Base-by-base conservation (phyloP, 1,140 invertebrate species). In the Pseudomyrmex sp. region DNA sequence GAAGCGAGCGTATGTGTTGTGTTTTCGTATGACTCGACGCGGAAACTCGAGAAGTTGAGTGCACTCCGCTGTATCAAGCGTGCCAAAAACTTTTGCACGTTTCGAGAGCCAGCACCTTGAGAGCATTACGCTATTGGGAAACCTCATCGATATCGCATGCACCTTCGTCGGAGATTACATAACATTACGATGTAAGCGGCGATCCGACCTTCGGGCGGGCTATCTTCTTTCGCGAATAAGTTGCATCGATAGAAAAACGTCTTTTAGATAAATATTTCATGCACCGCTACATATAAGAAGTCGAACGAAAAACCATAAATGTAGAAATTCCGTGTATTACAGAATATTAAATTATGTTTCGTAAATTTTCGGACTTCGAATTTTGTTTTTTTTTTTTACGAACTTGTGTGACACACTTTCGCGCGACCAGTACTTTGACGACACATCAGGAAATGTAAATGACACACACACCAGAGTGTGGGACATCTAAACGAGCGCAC, bases 141-240 rank as follows among this genome's bases (percentile, higher is more conserved):
- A 79, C 76, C 76, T 70, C 20, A 69, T 59, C 46, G 76, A 59
- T 80, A 70, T 80, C 66, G 56, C 76, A 23, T 59, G 54, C 68
- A 50, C 44, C 66, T 72, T 50, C 52, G 35, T 35, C 66, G 23
- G 20, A 12, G 12, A 61, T 80, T 80, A 80, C 52, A 59, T 80
- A 80, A 80, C 56, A 18, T 59, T 50, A 50, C 35, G 52, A 72
- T n/a, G 20, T 48, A 18, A 70, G n/a, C 61, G 15, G 65, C 54
- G 15, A 44, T 59, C 13, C 18, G 75, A 46, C 56, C 54, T 79
- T 70, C 66, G 23, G 0, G 0, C 15, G 10, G 20, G 23, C 54
- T 59, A 79, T 79, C 44, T 59, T 70, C 44, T 69, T 59, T 56
- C 63, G 13, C 18, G 65, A 35, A 54, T 44, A 23, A 13, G 26